Evolutionary conservation across 30 jellyfish, hydroid and myxozoan species (phyloP).

Genomic region (Mastigias papua): DNA sequence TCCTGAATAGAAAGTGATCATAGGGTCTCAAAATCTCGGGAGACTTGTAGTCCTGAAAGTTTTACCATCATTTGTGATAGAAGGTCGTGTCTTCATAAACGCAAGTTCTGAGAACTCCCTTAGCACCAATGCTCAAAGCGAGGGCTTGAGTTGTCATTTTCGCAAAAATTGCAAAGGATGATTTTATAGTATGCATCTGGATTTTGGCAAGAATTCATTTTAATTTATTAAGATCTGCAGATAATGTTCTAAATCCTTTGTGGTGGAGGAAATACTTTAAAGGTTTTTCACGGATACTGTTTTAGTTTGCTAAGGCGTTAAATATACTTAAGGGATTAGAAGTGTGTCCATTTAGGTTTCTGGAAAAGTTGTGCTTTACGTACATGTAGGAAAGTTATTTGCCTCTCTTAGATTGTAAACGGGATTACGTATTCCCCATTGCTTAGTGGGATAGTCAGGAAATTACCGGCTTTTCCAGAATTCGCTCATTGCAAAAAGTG

Average conservation of each 20-base stretch:
- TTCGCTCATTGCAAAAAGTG: conserved; percentile 7
- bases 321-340: background rate
- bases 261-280: background rate
- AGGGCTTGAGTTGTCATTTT: background rate
- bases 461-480: conserved; percentile 47
- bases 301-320: background rate
- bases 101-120: too few species aligned
- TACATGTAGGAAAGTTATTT: background rate
- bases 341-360: background rate
- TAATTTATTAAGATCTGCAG: background rate
- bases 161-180: background rate
- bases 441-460: background rate
- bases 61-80: too few species aligned
- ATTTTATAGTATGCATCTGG: background rate
- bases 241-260: conserved; percentile 5
- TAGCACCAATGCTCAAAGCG: background rate
- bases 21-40: too few species aligned
- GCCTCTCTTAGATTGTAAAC: background rate
- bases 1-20: too few species aligned
- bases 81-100: too few species aligned
- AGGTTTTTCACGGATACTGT: background rate
- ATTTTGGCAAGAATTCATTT: background rate
- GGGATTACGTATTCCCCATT: conserved; percentile 3
- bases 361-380: background rate
- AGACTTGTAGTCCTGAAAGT: too few species aligned